A percentile compares a stretch with the other conserved stretches of the same genome.
phyloP scores from a whole-genome alignment of 2,797 vertebrate genomes.

The Leuciscus waleckii region DNA sequence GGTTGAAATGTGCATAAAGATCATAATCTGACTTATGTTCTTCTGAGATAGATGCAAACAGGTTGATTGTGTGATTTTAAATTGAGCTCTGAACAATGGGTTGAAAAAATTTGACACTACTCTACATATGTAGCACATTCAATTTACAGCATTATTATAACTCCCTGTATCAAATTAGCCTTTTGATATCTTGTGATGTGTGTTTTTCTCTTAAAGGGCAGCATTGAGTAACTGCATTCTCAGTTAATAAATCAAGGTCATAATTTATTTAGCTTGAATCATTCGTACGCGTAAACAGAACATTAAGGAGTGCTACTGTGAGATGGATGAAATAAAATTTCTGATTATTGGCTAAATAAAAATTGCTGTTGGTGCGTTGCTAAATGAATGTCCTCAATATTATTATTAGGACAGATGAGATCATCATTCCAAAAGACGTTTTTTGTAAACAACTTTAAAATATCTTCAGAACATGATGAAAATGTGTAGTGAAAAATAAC shows the following conservation, averaged over 20 bases:
- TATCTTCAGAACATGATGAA: not conserved
- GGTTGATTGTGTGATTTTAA: slow-evolving; percentile 14
- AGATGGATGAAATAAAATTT: slow-evolving; percentile 29
- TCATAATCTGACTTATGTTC: not conserved
- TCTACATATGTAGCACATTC: not conserved
- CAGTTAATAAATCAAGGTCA: slow-evolving; percentile 27
- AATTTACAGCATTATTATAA: slow-evolving; percentile 28
- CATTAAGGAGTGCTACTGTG: not conserved
- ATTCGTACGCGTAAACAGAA: not conserved
- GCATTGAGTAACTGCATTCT: slow-evolving; percentile 22
- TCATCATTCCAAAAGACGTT: not conserved
- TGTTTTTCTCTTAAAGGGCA: slow-evolving; percentile 32
- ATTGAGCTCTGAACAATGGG: not conserved
- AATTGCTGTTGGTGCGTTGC: not conserved
- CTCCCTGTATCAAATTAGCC: not conserved
- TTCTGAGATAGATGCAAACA: slow-evolving; percentile 19
- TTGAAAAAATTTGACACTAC: not conserved
- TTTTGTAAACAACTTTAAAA: not conserved
- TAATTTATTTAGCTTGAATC: slow-evolving; percentile 46
- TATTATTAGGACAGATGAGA: slow-evolving; percentile 14
- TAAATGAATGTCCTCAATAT: not conserved
- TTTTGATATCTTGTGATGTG: not conserved
- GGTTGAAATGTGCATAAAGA: not conserved
- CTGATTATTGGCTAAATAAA: not conserved
- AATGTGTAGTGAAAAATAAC: slow-evolving; percentile 16